Percentiles rank a stretch among this genome's conserved stretches.
phyloP scores from a whole-genome alignment of 2,113 vertebrate genomes.

The Desmodus rotundus region DNA sequence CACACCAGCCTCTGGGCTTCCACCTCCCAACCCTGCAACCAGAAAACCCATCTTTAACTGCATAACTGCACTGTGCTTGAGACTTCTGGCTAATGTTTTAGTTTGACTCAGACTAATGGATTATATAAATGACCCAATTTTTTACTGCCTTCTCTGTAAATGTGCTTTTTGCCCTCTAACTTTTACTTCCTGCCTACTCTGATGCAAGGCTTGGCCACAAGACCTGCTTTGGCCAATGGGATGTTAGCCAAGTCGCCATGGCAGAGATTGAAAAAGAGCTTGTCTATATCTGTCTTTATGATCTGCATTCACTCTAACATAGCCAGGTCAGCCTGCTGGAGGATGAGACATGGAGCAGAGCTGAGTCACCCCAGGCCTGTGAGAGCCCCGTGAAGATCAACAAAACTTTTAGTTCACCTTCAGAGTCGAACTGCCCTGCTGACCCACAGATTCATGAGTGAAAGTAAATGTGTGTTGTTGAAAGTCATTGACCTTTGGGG shows the following conservation, averaged over 20 bases:
- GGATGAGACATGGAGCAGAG: not conserved
- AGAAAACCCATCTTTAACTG: not conserved
- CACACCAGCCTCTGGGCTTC: not conserved
- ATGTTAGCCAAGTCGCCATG: not conserved
- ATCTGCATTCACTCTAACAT: not conserved
- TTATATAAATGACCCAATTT: not conserved
- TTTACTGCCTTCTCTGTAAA: not conserved
- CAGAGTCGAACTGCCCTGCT: not conserved
- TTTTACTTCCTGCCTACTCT: no score
- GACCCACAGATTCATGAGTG: not conserved
- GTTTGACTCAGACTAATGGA: not conserved
- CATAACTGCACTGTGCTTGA: not conserved
- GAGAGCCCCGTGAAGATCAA: not conserved
- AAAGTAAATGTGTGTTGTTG: not conserved
- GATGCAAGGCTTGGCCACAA: not conserved
- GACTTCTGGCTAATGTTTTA: not conserved
- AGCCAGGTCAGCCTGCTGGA: not conserved
- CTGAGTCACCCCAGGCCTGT: accelerated
- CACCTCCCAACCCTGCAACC: not conserved
- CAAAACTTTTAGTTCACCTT: not conserved
- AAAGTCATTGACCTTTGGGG: not conserved
- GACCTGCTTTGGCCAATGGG: not conserved
- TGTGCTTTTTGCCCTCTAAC: not conserved
- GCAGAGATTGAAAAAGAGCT: not conserved
- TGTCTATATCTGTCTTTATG: not conserved